Evolutionary conservation across 1,140 invertebrate genomes (phyloP).

Genomic region (Drosophila lacertosa): DNA sequence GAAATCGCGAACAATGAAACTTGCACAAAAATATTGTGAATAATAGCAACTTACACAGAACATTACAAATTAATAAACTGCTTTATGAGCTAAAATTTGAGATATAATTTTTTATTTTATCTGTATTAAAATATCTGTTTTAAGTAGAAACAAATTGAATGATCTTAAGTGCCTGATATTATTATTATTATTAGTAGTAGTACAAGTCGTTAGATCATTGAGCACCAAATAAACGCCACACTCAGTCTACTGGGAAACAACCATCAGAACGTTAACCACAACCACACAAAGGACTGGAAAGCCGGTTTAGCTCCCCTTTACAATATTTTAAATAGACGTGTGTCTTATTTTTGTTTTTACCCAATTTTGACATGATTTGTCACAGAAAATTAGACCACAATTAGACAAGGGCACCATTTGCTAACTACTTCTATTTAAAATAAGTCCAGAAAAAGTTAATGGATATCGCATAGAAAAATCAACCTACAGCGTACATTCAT

Average conservation of each 20-base stretch:
- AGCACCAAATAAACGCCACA: conserved; percentile 59
- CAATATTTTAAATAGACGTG: conserved; percentile 77
- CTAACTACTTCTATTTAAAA: conserved; percentile 76
- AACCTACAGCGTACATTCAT: conserved; percentile 34
- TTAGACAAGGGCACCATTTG: conserved; percentile 65
- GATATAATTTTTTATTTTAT: too few species aligned
- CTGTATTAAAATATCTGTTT: too few species aligned
- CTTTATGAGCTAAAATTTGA: too few species aligned
- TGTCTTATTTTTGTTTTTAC: conserved; percentile 76
- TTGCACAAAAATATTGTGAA: too few species aligned
- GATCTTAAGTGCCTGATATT: too few species aligned
- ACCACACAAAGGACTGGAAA: conserved; percentile 21
- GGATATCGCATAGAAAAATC: conserved; percentile 55
- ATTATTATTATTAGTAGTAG: too few species aligned
- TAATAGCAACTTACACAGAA: background rate
- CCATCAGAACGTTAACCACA: background rate
- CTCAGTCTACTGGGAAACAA: conserved; percentile 10
- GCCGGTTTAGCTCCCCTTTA: conserved; percentile 37
- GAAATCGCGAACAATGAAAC: too few species aligned
- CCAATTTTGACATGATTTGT: too few species aligned
- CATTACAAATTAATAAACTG: too few species aligned
- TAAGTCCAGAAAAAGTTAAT: conserved; percentile 35
- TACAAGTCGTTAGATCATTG: too few species aligned
- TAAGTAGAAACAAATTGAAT: too few species aligned
- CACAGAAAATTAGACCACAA: too few species aligned